Percentiles rank a stretch among this genome's conserved stretches.
Evolutionary conservation across 2,113 vertebrate genomes (phyloP).

Genomic region (Dolichotis patagonum): DNA sequence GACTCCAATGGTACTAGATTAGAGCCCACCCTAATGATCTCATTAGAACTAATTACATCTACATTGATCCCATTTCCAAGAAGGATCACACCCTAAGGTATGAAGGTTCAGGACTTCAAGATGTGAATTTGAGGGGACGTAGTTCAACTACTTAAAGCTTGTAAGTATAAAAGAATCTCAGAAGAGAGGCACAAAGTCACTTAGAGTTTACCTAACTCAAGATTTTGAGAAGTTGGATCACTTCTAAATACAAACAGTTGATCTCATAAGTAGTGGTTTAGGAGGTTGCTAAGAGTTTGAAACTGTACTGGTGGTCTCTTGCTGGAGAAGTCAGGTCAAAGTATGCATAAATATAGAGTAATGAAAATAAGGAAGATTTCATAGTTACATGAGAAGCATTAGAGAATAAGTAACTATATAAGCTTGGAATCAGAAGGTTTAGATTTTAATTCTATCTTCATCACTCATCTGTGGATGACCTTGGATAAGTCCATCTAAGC

Average conservation of each 20-base stretch:
- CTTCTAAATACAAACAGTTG: not conserved
- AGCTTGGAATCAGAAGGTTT: not conserved
- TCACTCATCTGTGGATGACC: not conserved
- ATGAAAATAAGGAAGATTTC: not conserved
- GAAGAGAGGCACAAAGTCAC: not conserved
- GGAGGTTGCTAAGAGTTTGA: not conserved
- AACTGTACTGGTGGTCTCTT: not conserved
- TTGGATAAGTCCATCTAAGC: not conserved
- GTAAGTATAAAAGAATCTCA: not conserved
- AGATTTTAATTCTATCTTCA: not conserved
- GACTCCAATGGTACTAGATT: not conserved
- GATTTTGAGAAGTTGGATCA: not conserved
- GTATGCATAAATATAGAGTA: not conserved
- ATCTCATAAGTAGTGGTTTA: not conserved
- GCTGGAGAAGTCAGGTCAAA: not conserved
- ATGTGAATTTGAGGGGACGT: not conserved
- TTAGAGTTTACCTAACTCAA: slow-evolving; percentile 30
- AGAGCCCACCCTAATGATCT: not conserved
- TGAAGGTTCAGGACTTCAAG: not conserved
- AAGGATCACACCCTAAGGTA: not conserved
- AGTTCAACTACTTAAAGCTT: not conserved
- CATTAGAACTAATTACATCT: not conserved
- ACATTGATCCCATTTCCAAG: not conserved
- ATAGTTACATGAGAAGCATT: not conserved
- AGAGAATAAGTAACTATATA: not conserved